Evolutionary conservation across 2,797 vertebrate genomes (phyloP).

Genomic region (Clarias laeviceps): DNA sequence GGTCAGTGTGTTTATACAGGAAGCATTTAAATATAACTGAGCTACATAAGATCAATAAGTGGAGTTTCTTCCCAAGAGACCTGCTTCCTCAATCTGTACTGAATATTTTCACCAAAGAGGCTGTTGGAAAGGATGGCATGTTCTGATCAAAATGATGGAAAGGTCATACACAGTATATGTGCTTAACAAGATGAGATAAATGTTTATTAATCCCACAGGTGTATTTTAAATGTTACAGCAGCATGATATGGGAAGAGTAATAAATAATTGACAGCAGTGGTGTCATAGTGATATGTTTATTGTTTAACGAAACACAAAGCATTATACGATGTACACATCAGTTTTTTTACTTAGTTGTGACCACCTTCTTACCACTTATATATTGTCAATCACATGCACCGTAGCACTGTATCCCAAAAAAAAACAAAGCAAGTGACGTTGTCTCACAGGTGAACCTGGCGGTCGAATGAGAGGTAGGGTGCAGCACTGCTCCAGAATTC

Average conservation of each 20-base stretch:
- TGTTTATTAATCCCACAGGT: background rate
- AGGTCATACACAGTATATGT: background rate
- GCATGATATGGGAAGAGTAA: background rate
- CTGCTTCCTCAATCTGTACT: background rate
- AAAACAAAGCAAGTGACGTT: background rate
- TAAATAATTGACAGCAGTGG: background rate
- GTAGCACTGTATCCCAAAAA: background rate
- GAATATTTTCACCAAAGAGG: background rate
- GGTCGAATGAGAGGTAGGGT: background rate
- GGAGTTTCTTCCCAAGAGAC: slow-evolving; percentile 9
- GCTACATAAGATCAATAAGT: background rate
- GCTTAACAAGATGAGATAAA: background rate
- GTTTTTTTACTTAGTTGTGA: background rate
- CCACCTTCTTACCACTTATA: background rate
- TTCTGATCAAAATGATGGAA: background rate
- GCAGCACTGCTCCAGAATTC: background rate
- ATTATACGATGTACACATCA: background rate
- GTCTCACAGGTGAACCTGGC: background rate
- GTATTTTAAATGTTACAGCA: background rate
- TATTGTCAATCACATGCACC: background rate
- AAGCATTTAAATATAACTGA: slow-evolving; percentile 21
- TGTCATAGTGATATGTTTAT: background rate
- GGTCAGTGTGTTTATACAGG: slow-evolving; percentile 28
- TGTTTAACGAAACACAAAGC: background rate
- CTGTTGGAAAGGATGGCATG: background rate